These are phyloP conservation scores for Punctoribates punctum DNA, from an alignment of 2,888 invertebrate genomes.

Conservation along the genomic window DNA sequence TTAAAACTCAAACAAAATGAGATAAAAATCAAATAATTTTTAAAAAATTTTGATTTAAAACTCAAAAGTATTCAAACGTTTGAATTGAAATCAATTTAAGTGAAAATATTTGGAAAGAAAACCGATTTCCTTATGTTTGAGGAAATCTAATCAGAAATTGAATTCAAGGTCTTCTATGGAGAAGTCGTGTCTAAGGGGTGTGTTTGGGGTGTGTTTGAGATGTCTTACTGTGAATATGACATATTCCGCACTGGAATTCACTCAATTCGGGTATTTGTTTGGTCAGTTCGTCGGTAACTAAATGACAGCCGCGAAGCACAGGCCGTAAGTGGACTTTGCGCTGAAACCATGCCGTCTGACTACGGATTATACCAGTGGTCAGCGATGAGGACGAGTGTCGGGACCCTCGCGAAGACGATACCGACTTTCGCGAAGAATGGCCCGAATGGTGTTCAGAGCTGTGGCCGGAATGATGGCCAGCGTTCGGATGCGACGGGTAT, in stretches of 20 bases:
- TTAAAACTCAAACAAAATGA: neutral
- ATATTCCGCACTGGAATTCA: slow-evolving; percentile 90
- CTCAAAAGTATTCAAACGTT: slow-evolving; percentile 28
- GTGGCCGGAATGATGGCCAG: slow-evolving; percentile 25
- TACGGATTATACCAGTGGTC: slow-evolving; percentile 40
- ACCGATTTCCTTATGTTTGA: neutral
- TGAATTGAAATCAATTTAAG: slow-evolving; percentile 24
- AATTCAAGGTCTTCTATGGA: neutral
- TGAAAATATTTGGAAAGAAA: neutral
- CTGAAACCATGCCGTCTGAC: slow-evolving; percentile 84
- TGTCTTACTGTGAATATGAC: slow-evolving; percentile 92
- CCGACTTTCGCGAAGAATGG: slow-evolving; percentile 32
- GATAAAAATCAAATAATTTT: neutral
- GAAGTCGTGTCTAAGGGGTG: too few species aligned
- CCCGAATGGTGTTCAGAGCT: slow-evolving; percentile 22
- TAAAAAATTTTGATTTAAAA: neutral
- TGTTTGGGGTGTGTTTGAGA: too few species aligned
- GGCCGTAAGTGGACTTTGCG: slow-evolving; percentile 92
- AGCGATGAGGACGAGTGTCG: slow-evolving; percentile 24
- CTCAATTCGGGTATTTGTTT: slow-evolving; percentile 86
- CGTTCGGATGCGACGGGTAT: slow-evolving; percentile 10
- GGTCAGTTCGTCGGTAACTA: slow-evolving; percentile 93
- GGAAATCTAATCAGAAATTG: too few species aligned
- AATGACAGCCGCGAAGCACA: slow-evolving; percentile 93
- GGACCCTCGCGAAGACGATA: slow-evolving; percentile 18